phyloP scores from a whole-genome alignment of 30 jellyfish, hydroid and myxozoan species.

The Chironex yamaguchii region DNA sequence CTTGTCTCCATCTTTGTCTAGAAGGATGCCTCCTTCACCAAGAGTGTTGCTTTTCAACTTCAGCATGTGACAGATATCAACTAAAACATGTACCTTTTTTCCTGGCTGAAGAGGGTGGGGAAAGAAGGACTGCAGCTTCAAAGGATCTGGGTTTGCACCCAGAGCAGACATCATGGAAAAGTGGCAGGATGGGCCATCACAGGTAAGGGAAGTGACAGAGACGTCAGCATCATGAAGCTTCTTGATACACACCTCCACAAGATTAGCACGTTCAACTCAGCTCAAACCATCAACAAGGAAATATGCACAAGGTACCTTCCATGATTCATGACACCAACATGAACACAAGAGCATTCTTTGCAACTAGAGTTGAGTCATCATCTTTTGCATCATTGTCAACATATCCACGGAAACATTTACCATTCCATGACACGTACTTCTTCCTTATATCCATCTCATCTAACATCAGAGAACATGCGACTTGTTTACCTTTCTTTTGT shows the following conservation, averaged over 20 bases:
- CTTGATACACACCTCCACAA: conserved; percentile 47
- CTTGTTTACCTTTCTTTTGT: background rate
- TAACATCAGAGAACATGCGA: conserved; percentile 18
- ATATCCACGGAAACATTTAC: conserved; percentile 22
- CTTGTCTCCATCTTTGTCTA: conserved; percentile 49
- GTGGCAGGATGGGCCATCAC: conserved; percentile 74
- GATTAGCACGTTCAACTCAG: conserved; percentile 68
- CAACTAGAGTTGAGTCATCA: conserved; percentile 59
- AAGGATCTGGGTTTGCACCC: conserved; percentile 36
- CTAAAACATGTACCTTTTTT: conserved; percentile 23
- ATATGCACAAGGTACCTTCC: conserved; percentile 73
- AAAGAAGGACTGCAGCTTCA: conserved; percentile 30
- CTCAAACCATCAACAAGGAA: conserved; percentile 70
- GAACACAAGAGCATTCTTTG: conserved; percentile 72
- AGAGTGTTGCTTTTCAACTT: conserved; percentile 71
- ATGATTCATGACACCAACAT: conserved; percentile 60
- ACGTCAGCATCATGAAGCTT: conserved; percentile 38
- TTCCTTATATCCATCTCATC: conserved; percentile 66
- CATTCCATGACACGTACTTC: conserved; percentile 55
- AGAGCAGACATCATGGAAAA: conserved; percentile 27
- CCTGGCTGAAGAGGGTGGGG: conserved; percentile 53
- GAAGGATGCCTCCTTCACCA: conserved; percentile 63
- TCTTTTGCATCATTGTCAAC: conserved; percentile 61
- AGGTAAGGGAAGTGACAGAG: conserved; percentile 12
- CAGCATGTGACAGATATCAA: conserved; percentile 86